phyloP scores from a whole-genome alignment of 2,113 vertebrate genomes.

The Reinhardtius hippoglossoides region DNA sequence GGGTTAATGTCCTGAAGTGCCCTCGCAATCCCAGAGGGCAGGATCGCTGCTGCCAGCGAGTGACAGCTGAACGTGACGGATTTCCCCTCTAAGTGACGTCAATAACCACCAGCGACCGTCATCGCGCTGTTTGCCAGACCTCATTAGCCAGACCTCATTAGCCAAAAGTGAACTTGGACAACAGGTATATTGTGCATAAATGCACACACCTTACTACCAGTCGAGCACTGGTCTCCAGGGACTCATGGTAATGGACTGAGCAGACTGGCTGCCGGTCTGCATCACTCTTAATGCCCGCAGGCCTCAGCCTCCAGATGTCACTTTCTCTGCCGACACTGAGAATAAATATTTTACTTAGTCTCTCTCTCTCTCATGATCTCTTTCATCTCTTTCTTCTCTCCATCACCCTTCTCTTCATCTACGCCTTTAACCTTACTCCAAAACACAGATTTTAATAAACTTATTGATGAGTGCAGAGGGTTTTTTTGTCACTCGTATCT shows the following conservation, averaged over 20 bases:
- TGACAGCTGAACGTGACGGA: slow-evolving; percentile 66
- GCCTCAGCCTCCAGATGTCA: slow-evolving; percentile 69
- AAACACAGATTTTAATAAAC: neutral
- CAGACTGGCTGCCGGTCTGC: slow-evolving; percentile 61
- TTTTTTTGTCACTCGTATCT: neutral
- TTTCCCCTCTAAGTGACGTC: slow-evolving; percentile 65
- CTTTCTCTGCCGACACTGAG: slow-evolving; percentile 59
- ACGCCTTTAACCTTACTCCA: neutral
- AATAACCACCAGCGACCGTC: slow-evolving; percentile 33
- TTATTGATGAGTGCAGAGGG: no score
- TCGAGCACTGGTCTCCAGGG: slow-evolving; percentile 58
- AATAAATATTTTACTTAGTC: slow-evolving; percentile 12
- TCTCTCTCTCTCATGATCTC: slow-evolving; percentile 21
- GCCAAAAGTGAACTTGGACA: slow-evolving; percentile 11
- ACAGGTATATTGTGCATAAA: slow-evolving; percentile 2
- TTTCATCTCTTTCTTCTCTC: slow-evolving; percentile 8
- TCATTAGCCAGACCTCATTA: slow-evolving; percentile 54
- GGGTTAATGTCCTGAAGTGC: slow-evolving; percentile 56
- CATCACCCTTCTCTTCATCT: neutral
- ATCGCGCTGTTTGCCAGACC: slow-evolving; percentile 44
- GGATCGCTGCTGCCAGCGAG: slow-evolving; percentile 48
- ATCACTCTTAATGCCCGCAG: slow-evolving; percentile 45
- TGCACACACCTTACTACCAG: slow-evolving; percentile 55
- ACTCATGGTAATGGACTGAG: slow-evolving; percentile 51
- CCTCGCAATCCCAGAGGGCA: slow-evolving; percentile 25